Conservation (phyloP, 1,140 invertebrate species). For the Doryteuthis pealeii region DNA sequence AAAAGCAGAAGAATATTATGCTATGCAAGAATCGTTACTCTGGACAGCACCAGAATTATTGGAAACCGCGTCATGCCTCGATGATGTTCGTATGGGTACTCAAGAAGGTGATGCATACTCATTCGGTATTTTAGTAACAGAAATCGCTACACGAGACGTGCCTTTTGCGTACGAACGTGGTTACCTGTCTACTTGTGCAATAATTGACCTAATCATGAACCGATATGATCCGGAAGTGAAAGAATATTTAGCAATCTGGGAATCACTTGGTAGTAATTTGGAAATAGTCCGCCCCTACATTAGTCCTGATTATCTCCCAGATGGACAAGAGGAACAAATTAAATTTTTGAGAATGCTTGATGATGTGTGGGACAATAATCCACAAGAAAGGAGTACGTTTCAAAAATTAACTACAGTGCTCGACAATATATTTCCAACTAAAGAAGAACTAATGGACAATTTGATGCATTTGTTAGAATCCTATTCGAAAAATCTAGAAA, state of each 20-base stretch:
- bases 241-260: not conserved
- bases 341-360: slow-evolving; percentile 27
- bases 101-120: slow-evolving; percentile 92
- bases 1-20: not conserved
- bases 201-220: slow-evolving; percentile 27
- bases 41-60: slow-evolving; percentile 93
- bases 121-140: slow-evolving; percentile 33
- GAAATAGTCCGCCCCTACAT: not conserved
- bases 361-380: slow-evolving; percentile 17
- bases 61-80: slow-evolving; percentile 57
- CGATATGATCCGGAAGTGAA: slow-evolving; percentile 18
- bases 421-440: slow-evolving; percentile 33
- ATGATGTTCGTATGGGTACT: slow-evolving; percentile 64
- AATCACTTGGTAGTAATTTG: not conserved
- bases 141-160: slow-evolving; percentile 31
- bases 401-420: slow-evolving; percentile 23
- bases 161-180: slow-evolving; percentile 27
- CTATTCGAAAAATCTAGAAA: slow-evolving; percentile 89
- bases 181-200: slow-evolving; percentile 20
- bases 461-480: slow-evolving; percentile 71
- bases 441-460: slow-evolving; percentile 39
- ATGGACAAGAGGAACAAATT: slow-evolving; percentile 24
- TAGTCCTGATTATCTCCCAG: slow-evolving; percentile 10
- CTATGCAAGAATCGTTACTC: slow-evolving; percentile 55
- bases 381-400: slow-evolving; percentile 26